A percentile compares a stretch with the other conserved stretches of the same genome.
Evolutionary conservation across 1,140 invertebrate species (phyloP).

Genomic region (Bombus pascuorum): DNA sequence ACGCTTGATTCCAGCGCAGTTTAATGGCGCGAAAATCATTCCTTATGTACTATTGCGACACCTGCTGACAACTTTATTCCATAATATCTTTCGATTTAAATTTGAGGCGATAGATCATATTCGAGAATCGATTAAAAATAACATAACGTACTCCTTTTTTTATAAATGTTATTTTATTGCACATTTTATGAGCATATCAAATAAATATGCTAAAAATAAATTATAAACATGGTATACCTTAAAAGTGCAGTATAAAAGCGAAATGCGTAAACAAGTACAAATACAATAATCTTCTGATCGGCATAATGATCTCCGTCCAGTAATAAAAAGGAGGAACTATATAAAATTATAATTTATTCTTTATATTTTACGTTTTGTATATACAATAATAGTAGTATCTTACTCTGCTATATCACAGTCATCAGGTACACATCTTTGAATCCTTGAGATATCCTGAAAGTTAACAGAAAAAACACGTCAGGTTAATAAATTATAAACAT

Average conservation of each 20-base stretch:
- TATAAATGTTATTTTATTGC: constrained; percentile 43
- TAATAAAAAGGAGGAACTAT: constrained; percentile 44
- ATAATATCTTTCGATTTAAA: not conserved
- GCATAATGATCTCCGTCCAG: not conserved
- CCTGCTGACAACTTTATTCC: not conserved
- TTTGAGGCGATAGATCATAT: not conserved
- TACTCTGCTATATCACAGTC: constrained; percentile 77
- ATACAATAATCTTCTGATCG: constrained; percentile 14
- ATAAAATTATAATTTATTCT: constrained; percentile 63
- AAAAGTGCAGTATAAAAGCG: constrained; percentile 19
- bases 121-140: not conserved
- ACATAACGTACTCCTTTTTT: not conserved
- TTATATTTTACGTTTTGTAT: constrained; percentile 32
- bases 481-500: not conserved
- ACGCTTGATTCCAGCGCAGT: not conserved
- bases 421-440: constrained; percentile 77
- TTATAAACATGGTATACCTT: constrained; percentile 13
- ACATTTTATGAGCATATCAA: constrained; percentile 27
- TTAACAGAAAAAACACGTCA: constrained; percentile 67
- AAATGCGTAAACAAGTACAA: constrained; percentile 22
- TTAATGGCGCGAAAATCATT: constrained; percentile 22
- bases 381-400: constrained; percentile 61
- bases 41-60: not conserved
- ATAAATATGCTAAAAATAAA: constrained; percentile 37
- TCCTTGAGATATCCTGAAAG: constrained; percentile 76